phyloP scores from a whole-genome alignment of 1,140 invertebrate genomes.

The Ladona fulva region DNA sequence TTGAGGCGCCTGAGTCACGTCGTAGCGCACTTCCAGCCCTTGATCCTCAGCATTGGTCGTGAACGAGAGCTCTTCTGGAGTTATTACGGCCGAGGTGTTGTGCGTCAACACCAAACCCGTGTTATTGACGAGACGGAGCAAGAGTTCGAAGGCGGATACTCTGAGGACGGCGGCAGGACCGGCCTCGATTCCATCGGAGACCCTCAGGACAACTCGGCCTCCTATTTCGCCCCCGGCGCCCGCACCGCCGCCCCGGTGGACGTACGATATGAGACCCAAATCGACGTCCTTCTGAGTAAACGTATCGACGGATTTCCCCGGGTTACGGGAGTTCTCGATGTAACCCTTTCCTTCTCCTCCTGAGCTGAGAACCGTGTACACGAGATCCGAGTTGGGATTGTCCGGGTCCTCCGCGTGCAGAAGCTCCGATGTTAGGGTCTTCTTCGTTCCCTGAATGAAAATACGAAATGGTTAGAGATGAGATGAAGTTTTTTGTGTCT shows the following conservation, averaged over 20 bases:
- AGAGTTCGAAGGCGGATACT: slow-evolving; percentile 66
- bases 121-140: slow-evolving; percentile 71
- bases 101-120: slow-evolving; percentile 69
- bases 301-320: slow-evolving; percentile 40
- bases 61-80: slow-evolving; percentile 73
- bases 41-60: slow-evolving; percentile 74
- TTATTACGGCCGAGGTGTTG: slow-evolving; percentile 65
- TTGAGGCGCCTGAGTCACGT: slow-evolving; percentile 51
- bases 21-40: slow-evolving; percentile 65
- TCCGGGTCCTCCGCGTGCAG: slow-evolving; percentile 75
- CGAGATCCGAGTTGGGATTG: slow-evolving; percentile 43
- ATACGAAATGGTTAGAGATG: not conserved
- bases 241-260: slow-evolving; percentile 44
- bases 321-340: slow-evolving; percentile 44
- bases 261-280: slow-evolving; percentile 52
- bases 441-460: slow-evolving; percentile 55
- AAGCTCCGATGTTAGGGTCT: slow-evolving; percentile 62
- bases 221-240: slow-evolving; percentile 21
- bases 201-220: slow-evolving; percentile 40
- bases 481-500: not conserved
- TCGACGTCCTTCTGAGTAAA: slow-evolving; percentile 66
- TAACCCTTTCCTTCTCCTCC: slow-evolving; percentile 38
- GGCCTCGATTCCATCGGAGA: slow-evolving; percentile 74
- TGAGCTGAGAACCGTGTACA: slow-evolving; percentile 43
- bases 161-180: slow-evolving; percentile 59